Percentiles rank a stretch among this genome's conserved stretches.
phyloP scores from a whole-genome alignment of 2,888 invertebrate species.

The Clistopyga incitator region DNA sequence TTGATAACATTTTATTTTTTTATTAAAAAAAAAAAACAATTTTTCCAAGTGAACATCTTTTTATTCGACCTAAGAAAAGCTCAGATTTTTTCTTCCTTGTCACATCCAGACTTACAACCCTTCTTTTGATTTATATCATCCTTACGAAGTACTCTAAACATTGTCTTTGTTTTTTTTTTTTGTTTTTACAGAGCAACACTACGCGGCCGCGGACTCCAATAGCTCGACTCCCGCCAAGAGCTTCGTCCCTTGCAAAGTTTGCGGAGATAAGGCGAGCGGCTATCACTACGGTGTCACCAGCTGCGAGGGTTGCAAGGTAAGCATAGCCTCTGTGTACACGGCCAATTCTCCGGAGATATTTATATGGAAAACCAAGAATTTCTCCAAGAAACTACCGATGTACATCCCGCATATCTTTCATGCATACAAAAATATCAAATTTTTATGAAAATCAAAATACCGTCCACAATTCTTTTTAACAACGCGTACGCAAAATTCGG shows the following conservation, averaged over 20 bases:
- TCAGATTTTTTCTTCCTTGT: neutral
- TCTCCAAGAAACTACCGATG: neutral
- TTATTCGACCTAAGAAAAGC: neutral
- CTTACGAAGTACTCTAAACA: neutral
- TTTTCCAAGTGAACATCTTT: no score
- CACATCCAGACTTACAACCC: no score
- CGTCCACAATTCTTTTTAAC: neutral
- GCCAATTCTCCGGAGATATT: neutral
- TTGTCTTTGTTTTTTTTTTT: slow-evolving; percentile 61
- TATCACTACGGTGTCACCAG: slow-evolving; percentile 99
- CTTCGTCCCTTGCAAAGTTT: slow-evolving; percentile 97
- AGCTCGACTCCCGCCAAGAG: slow-evolving; percentile 92
- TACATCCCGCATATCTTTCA: neutral
- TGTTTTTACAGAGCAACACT: slow-evolving; percentile 88
- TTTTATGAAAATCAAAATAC: neutral
- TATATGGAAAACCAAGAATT: neutral
- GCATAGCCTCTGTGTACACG: neutral
- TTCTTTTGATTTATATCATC: no score
- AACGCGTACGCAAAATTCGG: neutral
- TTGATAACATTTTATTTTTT: no score
- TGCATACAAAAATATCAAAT: neutral
- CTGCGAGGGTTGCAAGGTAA: slow-evolving; percentile 99
- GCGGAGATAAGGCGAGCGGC: slow-evolving; percentile 97
- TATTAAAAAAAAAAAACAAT: no score
- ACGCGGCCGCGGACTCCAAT: slow-evolving; percentile 92